Base-by-base conservation (phyloP, 2,797 vertebrate species). In the Anniella stebbinsi region DNA sequence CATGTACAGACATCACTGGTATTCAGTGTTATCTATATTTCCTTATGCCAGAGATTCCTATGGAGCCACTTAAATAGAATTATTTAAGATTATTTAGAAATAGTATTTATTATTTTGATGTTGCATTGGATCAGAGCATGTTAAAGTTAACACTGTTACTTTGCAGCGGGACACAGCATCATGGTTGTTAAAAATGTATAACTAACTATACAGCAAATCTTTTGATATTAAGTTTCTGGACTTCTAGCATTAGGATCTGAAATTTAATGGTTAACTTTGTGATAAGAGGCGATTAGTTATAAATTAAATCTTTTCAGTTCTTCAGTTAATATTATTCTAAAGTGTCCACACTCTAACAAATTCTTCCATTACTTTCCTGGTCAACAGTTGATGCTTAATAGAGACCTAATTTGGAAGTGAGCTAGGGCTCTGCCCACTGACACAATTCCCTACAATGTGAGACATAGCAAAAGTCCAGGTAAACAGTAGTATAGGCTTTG, bases 251-350 rank as follows among this genome's bases (percentile, higher is more conserved):
- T 38, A n/a, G 18, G 78, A 84, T 78, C 13, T 91, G 80, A 0
- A 2, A 72, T 89, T 21, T 51, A 45, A 75, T 88, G 38, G 45
- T 87, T 89, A 93, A 93, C 1, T 92, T 83, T 5, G 10, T 28
- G 84, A 75, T 77, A 78, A 69, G 21, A 87, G 60, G 87, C 83
- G 72, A 75, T 88, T 69, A 21, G 28, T 45, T 41, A 41, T 30
- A 21, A 60, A 11, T 25, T 7, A 4, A 57, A 17, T 33, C 36
- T 33, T 80, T 25, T 45, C 8, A n/a, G 36, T 60, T 60, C 23
- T 28, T 80, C 67, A 36, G 12, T 13, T 25, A 83, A 60, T 38
- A 83, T 63, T 83, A 70, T 2, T 75, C 10, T 63, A 45, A n/a
- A 45, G 45, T 45, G 3, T 6, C 45, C 45, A 45, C 45, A 45